Evolutionary conservation across 2,113 vertebrate species (phyloP), one percentile per base, ranked within the genome.

Genomic region (Tor tambroides): DNA sequence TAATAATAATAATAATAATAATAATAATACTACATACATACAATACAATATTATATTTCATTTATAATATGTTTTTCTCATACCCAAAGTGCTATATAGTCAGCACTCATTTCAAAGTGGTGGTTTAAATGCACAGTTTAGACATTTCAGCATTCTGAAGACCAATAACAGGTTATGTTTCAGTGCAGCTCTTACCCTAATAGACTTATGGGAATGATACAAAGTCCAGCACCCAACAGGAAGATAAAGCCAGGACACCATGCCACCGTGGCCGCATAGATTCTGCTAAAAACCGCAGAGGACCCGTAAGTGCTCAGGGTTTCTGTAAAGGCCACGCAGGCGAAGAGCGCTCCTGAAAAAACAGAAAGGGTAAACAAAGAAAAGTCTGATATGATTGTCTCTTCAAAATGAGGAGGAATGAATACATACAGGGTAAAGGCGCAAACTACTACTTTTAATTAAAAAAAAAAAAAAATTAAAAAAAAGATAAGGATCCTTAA

Each of bases 231-330:
- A 0, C 96, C 93, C 8, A 99, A 87, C 59, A 98, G 93, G 89
- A 99, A 99, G 87, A 88, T 69, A 69, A 99, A 99, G 28, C 97
- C 97, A 2, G 96, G 94, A 88, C 89, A 97, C 97, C 97, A 97
- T 0, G 90, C 89, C 28, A 99, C 96, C 0, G 97, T 99, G 51
- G 89, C 92, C n/a, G 96, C 95, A 76, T 99, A 99, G 79, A 98
- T 72, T 81, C 93, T 95, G 81, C 92, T 97, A 90, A 97, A 99
- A 32, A 94, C 56, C 9, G 93, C 91, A 15, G 69, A 0, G 0
- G 96, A 90, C 43, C 92, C 15, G 6, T 91, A 95, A 88, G 74
- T 91, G 0, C 93, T 94, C 69, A 98, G 87, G 75, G 92, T 96
- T 88, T 99, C 97, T 89, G 96, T 88, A 86, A 96, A 97, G 85